A percentile compares a stretch with the other conserved stretches of the same genome.
These are phyloP conservation scores for Elysia crispata DNA, from an alignment of 2,888 invertebrate genomes.

Conservation along the genomic window DNA sequence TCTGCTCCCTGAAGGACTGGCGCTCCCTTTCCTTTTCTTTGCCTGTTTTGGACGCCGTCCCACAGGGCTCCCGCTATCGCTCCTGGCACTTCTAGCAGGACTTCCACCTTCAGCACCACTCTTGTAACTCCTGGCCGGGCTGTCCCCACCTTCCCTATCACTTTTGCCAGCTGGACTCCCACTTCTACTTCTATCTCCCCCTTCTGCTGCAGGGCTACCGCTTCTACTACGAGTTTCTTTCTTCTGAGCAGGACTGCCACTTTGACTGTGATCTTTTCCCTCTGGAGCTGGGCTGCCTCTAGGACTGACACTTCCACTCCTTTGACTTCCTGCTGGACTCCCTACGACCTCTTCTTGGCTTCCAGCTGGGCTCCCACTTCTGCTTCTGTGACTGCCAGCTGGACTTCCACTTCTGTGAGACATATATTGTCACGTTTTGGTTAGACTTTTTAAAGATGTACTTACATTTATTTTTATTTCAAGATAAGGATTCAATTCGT, in stretches of 20 bases:
- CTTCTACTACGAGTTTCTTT: conserved; percentile 48
- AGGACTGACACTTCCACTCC: conserved; percentile 47
- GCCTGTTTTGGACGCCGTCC: neutral
- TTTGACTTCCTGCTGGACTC: conserved; percentile 48
- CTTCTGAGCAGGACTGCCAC: conserved; percentile 49
- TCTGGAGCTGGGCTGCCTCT: conserved; percentile 44
- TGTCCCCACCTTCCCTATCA: conserved; percentile 42
- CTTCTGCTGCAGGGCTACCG: conserved; percentile 49
- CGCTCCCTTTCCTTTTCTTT: conserved; percentile 9
- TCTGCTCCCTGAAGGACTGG: conserved; percentile 50
- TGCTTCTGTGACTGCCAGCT: conserved; percentile 48
- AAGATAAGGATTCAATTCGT: too few relatives aligned
- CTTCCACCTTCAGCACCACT: conserved; percentile 50
- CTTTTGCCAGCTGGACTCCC: conserved; percentile 48
- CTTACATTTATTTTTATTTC: too few relatives aligned
- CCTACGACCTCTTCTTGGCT: conserved; percentile 52
- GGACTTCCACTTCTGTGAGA: conserved; percentile 43
- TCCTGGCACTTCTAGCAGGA: conserved; percentile 52
- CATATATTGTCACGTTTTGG: too few relatives aligned
- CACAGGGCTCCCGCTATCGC: conserved; percentile 48
- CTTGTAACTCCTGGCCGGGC: conserved; percentile 51
- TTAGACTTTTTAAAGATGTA: too few relatives aligned
- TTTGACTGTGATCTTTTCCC: conserved; percentile 36
- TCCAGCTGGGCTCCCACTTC: conserved; percentile 37
- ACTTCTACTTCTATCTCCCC: conserved; percentile 52